Base-by-base conservation (phyloP, 2,797 vertebrate species). In the Lerista edwardsae region DNA sequence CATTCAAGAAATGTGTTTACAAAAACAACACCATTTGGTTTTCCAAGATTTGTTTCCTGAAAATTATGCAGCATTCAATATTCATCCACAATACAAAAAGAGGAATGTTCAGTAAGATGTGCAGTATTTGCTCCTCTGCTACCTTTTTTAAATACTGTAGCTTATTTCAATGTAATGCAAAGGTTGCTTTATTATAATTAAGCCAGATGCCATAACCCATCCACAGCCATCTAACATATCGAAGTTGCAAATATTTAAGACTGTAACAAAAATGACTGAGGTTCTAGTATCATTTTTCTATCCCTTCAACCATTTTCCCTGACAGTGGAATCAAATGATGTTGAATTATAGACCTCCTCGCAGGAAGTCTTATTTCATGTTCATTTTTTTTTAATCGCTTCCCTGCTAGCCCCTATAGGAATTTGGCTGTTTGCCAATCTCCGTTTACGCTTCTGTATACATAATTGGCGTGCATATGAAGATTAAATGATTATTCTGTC, bases 321-420 rank as follows among this genome's bases (percentile, higher is more conserved):
- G 95, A 95, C 95, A 96, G 89, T 91, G 59, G 86, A 95, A 91
- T 96, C 93, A 96, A 96, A 96, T 96, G 95, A 96, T 94, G 89
- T 94, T 96, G 96, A 97, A 93, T 96, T 96, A 96, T 95, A 92
- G 94, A 93, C 94, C 83, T 91, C 93, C 94, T 94, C 87, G 92
- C 90, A 95, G 94, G 93, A 96, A 96, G 92, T 93, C 92, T 95
- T 95, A 95, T 95, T 95, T 96, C 89, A 94, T 91, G 93, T 94
- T 95, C 93, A 90, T 94, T 96, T 96, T 95, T 75, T 79, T 59
- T 95, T 96, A 86, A 96, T 95, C 90, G 79, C 93, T 94, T 94
- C 89, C 90, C 90, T 94, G 86, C 84, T 84, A 85, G 93, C 85
- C 91, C 91, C 93, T 96, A 94, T 92, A 94, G 88, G 92, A 95